Base-by-base conservation (phyloP, 2,797 vertebrate species). In the Fistularia commersonii region DNA sequence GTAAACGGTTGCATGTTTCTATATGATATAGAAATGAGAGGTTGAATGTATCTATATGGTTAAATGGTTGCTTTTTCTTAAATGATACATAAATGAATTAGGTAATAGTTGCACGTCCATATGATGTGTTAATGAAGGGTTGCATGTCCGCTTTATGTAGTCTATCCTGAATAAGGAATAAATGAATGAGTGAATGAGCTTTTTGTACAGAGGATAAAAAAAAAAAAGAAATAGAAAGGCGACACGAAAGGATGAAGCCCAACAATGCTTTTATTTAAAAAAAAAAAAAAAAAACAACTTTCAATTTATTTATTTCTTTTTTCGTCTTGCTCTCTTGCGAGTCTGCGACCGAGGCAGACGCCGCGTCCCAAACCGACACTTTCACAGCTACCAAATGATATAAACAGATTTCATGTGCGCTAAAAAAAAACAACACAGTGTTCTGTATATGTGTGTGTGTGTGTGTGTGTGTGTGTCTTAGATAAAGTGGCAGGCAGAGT, bases 371-470 rank as follows among this genome's bases (percentile, higher is more conserved):
- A 82, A 83, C 70, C 88, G 61, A 79, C 78, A 85, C 82, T 88
- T 87, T 82, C 74, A 63, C 75, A 83, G 77, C 76, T 81, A 73
- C 72, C 83, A 82, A 85, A 88, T 79, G 72, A 87, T 86, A 88
- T 89, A 89, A 88, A 90, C 85, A 88, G 68, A 85, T 86, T 85
- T 85, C 83, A 83, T 85, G 86, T 82, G 78, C 77, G 70, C 23
- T 2, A 23, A 23, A 23, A 23, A 23, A 23, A 23, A 23, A 23
- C 23, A 2, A 2, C 23, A 23, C 23, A 23, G 23, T 23, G 23
- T 23, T 23, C 23, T 23, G 70, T 61, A 79, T 81, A 81, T 51
- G 57, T 48, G 64, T 56, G 64, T 51, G 54, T 12, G 48, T 31
- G 44, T 15, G 63, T 41, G 50, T 37, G 45, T 43, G 54, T 46